Conservation (phyloP, 2,113 vertebrate species). For the Rynchops niger region DNA sequence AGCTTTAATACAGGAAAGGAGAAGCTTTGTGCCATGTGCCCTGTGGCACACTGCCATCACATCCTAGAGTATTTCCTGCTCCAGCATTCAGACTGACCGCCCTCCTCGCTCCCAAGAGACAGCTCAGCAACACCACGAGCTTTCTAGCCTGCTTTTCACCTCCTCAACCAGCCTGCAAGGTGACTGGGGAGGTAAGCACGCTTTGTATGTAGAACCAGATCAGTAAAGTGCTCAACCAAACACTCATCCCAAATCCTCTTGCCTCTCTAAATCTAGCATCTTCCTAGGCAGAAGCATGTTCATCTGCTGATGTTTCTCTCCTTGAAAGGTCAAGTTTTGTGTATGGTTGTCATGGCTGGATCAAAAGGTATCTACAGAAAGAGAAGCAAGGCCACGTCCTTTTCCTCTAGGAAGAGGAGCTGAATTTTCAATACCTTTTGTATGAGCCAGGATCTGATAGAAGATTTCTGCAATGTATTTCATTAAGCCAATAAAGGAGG, state of each 20-base stretch:
- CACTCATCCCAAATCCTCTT: neutral
- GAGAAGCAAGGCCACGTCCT: neutral
- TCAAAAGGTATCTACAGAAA: neutral
- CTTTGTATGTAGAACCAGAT: neutral
- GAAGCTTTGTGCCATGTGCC: neutral
- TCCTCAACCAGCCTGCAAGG: neutral
- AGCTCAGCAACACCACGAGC: neutral
- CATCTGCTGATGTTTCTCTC: neutral
- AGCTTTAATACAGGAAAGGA: neutral
- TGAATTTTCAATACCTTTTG: neutral
- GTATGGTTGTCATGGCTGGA: neutral
- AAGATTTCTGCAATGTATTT: neutral
- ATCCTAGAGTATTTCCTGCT: neutral
- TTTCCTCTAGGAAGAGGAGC: neutral
- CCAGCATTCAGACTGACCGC: neutral
- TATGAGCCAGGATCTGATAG: neutral
- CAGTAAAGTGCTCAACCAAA: neutral
- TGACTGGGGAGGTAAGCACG: neutral
- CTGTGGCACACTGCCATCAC: neutral
- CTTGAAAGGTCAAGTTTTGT: neutral
- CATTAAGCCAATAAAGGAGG: neutral
- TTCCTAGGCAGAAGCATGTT: neutral
- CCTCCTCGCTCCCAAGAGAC: neutral
- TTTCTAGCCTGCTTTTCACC: neutral
- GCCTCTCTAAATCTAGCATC: neutral